Conservation (phyloP, 2,113 vertebrate genomes). For the Tachuris rubrigastra region DNA sequence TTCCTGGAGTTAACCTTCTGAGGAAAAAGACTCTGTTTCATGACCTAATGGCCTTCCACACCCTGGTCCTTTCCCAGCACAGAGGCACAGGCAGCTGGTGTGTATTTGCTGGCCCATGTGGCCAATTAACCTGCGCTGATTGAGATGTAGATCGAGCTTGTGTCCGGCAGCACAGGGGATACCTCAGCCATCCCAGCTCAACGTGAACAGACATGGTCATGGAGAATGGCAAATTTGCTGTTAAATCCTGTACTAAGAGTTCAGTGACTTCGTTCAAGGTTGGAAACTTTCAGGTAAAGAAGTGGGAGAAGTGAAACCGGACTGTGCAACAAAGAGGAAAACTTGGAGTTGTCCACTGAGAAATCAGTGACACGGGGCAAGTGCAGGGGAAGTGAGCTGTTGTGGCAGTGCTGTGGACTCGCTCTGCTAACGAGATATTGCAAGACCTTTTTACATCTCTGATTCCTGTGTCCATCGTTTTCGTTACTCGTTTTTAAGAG, state of each 20-base stretch:
- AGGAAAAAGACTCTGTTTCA: neutral
- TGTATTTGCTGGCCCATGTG: accelerated
- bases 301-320: neutral
- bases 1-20: neutral
- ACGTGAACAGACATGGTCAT: accelerated
- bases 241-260: neutral
- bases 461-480: neutral
- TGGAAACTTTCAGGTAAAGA: neutral
- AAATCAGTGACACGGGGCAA: neutral
- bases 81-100: neutral
- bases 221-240: neutral
- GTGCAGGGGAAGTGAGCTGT: neutral
- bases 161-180: neutral
- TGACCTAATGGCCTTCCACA: neutral
- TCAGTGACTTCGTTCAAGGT: neutral
- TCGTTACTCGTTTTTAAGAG: neutral
- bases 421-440: accelerated
- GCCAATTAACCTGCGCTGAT: neutral
- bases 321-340: neutral
- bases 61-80: neutral
- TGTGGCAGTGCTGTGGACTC: neutral
- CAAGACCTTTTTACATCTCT: neutral
- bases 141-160: neutral
- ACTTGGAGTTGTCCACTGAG: neutral
- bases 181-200: accelerated